Evolutionary conservation across 2,797 vertebrate genomes (phyloP).

Genomic region (Sebastes hopkinsi): DNA sequence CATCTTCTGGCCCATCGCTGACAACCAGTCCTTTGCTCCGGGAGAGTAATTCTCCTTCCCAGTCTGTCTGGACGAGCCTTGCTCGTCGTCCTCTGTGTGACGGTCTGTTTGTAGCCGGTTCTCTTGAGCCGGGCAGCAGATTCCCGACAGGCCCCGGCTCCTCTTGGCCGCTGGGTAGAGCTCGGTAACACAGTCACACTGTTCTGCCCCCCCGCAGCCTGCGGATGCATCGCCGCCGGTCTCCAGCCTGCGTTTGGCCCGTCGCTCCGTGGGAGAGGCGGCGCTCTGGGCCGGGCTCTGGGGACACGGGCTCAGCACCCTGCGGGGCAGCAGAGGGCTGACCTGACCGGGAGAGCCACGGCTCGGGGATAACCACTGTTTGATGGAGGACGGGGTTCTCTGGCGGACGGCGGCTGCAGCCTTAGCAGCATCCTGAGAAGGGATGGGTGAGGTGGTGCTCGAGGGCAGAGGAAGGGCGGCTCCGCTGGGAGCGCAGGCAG

Average conservation of each 20-base stretch:
- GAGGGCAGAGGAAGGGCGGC: slow-evolving; percentile 91
- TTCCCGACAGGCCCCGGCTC: slow-evolving; percentile 42
- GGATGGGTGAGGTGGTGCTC: slow-evolving; percentile 77
- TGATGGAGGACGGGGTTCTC: slow-evolving; percentile 82
- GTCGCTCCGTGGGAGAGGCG: slow-evolving; percentile 77
- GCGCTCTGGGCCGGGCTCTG: slow-evolving; percentile 67
- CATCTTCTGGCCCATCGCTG: slow-evolving; percentile 87
- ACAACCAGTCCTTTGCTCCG: slow-evolving; percentile 87
- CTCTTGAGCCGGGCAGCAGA: slow-evolving; percentile 43
- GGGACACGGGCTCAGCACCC: slow-evolving; percentile 81
- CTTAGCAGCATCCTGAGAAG: slow-evolving; percentile 29
- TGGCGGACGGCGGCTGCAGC: slow-evolving; percentile 46
- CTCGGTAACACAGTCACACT: slow-evolving; percentile 84
- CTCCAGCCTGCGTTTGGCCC: slow-evolving; percentile 92
- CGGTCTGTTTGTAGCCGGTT: slow-evolving; percentile 10
- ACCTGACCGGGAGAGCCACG: slow-evolving; percentile 63
- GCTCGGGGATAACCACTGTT: slow-evolving; percentile 86
- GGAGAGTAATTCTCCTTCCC: slow-evolving; percentile 93
- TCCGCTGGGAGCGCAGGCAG: slow-evolving; percentile 85
- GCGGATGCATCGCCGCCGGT: slow-evolving; percentile 66
- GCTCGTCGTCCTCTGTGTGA: slow-evolving; percentile 32
- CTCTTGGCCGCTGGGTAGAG: slow-evolving; percentile 83
- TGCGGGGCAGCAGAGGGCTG: slow-evolving; percentile 72
- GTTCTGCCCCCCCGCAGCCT: slow-evolving; percentile 70
- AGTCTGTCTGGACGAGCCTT: slow-evolving; percentile 16